A percentile compares a stretch with the other conserved stretches of the same genome.
Evolutionary conservation across 2,888 invertebrate species (phyloP).

Genomic region (Piscicola geometra): DNA sequence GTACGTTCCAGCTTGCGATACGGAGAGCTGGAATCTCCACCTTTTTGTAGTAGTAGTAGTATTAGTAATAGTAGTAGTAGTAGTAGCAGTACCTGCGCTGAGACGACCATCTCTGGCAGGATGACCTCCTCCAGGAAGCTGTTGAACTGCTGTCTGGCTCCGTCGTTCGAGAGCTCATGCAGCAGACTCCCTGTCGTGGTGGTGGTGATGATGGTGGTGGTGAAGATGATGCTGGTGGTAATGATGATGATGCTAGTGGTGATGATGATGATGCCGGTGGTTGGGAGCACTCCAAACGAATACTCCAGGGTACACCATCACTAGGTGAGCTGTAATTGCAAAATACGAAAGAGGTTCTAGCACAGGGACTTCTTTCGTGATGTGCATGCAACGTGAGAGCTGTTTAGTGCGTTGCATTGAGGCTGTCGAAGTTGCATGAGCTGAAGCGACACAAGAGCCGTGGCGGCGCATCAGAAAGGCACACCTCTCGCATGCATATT

Average conservation of each 20-base stretch:
- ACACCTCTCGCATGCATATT: no score
- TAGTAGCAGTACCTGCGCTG: slow-evolving; percentile 57
- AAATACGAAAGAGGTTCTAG: no score
- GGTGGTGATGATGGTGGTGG: neutral
- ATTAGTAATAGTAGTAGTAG: neutral
- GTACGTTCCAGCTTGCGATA: no score
- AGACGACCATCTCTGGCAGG: slow-evolving; percentile 86
- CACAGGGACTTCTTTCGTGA: no score
- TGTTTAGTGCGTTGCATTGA: no score
- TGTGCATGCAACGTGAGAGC: no score
- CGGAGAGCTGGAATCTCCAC: no score
- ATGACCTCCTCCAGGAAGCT: slow-evolving; percentile 91
- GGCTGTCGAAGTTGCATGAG: no score
- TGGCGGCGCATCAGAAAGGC: no score
- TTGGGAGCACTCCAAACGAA: neutral
- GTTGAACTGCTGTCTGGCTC: slow-evolving; percentile 94
- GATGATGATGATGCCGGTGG: neutral
- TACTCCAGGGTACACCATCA: neutral
- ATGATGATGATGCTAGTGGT: neutral
- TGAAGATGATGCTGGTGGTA: no score
- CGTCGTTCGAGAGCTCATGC: slow-evolving; percentile 97
- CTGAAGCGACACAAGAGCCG: no score
- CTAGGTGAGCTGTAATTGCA: neutral
- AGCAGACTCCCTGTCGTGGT: slow-evolving; percentile 69
- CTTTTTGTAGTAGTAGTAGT: slow-evolving; percentile 3